Conservation (phyloP, 2,113 vertebrate species). For the Sebastes fasciatus region DNA sequence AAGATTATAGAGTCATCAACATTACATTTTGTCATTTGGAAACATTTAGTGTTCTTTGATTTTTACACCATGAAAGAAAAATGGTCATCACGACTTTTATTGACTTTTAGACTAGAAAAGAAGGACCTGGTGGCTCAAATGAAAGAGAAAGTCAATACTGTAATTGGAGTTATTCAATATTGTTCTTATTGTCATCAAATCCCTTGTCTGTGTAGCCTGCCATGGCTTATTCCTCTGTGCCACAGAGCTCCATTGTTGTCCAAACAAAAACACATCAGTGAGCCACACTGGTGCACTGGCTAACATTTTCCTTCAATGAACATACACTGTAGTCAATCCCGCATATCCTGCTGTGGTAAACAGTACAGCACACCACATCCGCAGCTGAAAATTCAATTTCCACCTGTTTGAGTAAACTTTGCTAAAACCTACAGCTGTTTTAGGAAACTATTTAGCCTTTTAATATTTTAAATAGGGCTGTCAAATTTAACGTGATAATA, state of each 20-base stretch:
- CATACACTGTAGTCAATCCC: background rate
- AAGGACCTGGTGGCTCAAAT: background rate
- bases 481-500: too few species aligned
- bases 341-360: background rate
- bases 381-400: background rate
- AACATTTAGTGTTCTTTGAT: background rate
- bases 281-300: background rate
- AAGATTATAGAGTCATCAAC: background rate
- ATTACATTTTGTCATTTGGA: background rate
- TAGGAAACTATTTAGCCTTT: background rate
- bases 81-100: background rate
- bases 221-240: background rate
- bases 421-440: background rate
- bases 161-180: background rate
- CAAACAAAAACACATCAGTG: conserved; percentile 23
- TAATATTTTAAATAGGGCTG: too few species aligned
- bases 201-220: background rate
- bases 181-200: background rate
- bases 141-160: background rate
- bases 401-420: background rate
- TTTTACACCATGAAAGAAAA: background rate
- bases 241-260: background rate
- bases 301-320: conserved; percentile 11
- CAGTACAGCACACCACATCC: background rate
- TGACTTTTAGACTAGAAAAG: background rate